These are phyloP conservation scores for Garrulus glandarius DNA, from an alignment of 2,797 vertebrate genomes.

Conservation along the genomic window DNA sequence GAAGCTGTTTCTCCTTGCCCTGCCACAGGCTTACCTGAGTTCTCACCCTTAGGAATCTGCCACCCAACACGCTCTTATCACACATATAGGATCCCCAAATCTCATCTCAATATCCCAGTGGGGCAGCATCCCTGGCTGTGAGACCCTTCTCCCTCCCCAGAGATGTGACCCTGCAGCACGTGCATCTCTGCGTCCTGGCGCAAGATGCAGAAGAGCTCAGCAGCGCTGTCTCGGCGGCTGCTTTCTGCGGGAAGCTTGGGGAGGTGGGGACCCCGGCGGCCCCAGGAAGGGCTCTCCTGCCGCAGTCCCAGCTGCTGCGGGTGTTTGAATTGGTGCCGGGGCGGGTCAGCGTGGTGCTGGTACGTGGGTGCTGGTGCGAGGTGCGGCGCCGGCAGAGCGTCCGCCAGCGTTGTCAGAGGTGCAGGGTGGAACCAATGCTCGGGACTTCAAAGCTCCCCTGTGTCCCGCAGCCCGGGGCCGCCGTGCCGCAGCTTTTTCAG, in stretches of 20 bases:
- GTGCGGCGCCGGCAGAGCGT: accelerated
- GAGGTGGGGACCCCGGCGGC: accelerated
- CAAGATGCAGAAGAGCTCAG: background rate
- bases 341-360: background rate
- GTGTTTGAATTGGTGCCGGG: accelerated
- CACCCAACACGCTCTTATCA: background rate
- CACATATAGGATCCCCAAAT: accelerated
- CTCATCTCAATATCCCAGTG: accelerated
- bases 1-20: background rate
- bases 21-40: background rate
- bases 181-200: background rate
- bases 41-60: background rate
- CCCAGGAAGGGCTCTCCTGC: accelerated
- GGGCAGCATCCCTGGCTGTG: too few species aligned
- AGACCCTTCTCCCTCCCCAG: too few species aligned
- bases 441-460: background rate
- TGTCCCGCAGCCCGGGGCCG: accelerated
- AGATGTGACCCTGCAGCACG: accelerated
- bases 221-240: background rate
- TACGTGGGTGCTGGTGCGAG: accelerated
- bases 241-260: background rate
- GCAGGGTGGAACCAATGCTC: background rate
- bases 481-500: background rate
- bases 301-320: accelerated
- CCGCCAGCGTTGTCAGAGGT: background rate